Base-by-base conservation (phyloP, 1,140 invertebrate species). In the Bombus ignitus region DNA sequence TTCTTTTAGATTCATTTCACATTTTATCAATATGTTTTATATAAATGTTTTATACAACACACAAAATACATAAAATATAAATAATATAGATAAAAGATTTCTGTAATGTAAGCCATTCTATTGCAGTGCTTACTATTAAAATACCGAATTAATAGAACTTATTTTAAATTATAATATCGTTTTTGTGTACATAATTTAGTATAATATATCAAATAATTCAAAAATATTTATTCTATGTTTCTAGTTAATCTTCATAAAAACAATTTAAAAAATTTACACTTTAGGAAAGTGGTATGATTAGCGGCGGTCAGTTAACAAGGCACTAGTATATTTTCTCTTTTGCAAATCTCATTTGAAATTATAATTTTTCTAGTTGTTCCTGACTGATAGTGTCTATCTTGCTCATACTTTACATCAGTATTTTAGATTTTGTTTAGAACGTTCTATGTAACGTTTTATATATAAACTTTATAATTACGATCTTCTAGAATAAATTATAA, bases 301-400 rank as follows among this genome's bases (percentile, higher is more conserved):
- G 28, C 28, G 28, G 12, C 28, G 59, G 28, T 13, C 10, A 62
- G 25, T n/a, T 62, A 62, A 28, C 10, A 62, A 28, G 3, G 10
- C 59, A n/a, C 12, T 62, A 5, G 4, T 42, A 32, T 25, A 39
- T 59, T 15, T 53, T 6, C 47, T 44, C 5, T 66, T 35, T 13
- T 22, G 22, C 32, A 37, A 44, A 73, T 81, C 22, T 82, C 32
- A 78, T 71, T 78, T 70, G 42, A 78, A 78, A 44, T 59, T 70
- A 18, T 59, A 78, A 84, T 84, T 59, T 68, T 22, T n/a, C 1
- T 72, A 15, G 18, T 53, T 53, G 53, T 65, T 79, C 32, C 32
- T 37, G 13, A 22, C 28, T 47, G 39, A 70, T 44, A 39, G 9
- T 59, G 2, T 42, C 72, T 72, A 15, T 53, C 70, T 57, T 44